Base-by-base conservation (phyloP, 2,888 invertebrate genomes). In the Mimumesa dahlbomi region DNA sequence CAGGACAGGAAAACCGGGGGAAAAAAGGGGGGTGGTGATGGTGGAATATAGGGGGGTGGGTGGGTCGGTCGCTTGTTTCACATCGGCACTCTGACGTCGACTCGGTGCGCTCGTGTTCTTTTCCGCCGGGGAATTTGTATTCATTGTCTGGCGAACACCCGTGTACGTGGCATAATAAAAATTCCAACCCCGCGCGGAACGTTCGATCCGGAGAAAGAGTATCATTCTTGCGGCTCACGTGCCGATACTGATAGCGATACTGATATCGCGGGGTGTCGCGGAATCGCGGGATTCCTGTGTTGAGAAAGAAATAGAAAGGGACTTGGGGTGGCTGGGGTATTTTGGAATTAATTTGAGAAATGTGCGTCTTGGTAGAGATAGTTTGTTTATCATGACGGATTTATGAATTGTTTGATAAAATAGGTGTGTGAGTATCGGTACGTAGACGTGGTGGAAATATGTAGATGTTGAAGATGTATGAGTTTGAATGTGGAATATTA, bases 71-170 rank as follows among this genome's bases (percentile, higher is more conserved):
- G 75, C 64, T 75, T 77, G 79, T 83, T 83, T 81, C 77, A n/a
- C 82, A 70, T 65, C 70, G 62, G 56, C 76, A 66, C 76, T 57
- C 72, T 69, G 75, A 75, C 79, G 76, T 79, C 59, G 66, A 46
- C 73, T 68, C 63, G 72, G 68, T 62, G 66, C 70, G 77, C 77
- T 70, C 70, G 78, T 67, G 75, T 79, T 82, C 79, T 77, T 83
- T 82, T 81, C 82, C 78, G 61, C 31, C 25, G 67, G 73, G 77
- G 83, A 82, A 84, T 84, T 84, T 82, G 83, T 82, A 82, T 81
- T 79, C 82, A 83, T 85, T 82, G 81, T 79, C 61, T 63, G 36
- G 48, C 57, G 70, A 57, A 71, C 74, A 64, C 73, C 54, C 50
- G 63, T 68, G 61, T 62, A 57, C 71, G 75, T 69, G 79, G 83